These are phyloP conservation scores for Brachionichthys hirsutus DNA, from an alignment of 2,113 vertebrate genomes.

Conservation along the genomic window DNA sequence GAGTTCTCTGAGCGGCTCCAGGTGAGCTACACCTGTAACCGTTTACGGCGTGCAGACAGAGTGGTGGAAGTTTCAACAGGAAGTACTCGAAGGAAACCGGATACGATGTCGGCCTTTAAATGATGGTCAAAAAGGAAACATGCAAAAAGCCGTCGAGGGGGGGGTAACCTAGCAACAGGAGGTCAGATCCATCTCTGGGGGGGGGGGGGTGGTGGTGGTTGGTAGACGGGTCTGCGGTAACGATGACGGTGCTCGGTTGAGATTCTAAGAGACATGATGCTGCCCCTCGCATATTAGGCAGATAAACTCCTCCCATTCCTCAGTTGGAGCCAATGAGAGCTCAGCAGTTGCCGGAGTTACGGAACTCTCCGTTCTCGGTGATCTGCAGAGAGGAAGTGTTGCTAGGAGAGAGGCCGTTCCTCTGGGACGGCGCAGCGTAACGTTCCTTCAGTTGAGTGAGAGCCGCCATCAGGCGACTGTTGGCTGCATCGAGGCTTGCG, in stretches of 20 bases:
- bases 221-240: conserved; percentile 2
- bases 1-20: no score
- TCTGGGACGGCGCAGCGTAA: conserved; percentile 90
- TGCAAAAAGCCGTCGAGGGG: conserved; percentile 44
- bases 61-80: conserved; percentile 28
- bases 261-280: not conserved
- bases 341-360: conserved; percentile 95
- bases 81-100: conserved; percentile 6
- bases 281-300: not conserved
- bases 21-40: no score
- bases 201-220: conserved; percentile 1
- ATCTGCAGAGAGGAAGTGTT: conserved; percentile 98
- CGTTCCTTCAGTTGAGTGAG: conserved; percentile 98
- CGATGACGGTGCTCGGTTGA: not conserved
- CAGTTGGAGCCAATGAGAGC: conserved; percentile 26
- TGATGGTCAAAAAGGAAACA: conserved; percentile 46
- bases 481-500: conserved; percentile 89
- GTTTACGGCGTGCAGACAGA: no score
- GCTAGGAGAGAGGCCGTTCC: conserved; percentile 97
- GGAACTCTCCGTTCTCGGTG: conserved; percentile 98
- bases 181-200: conserved; percentile 4
- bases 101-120: conserved; percentile 26
- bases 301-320: conserved; percentile 5
- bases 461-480: conserved; percentile 93
- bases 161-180: conserved; percentile 20